A percentile compares a stretch with the other conserved stretches of the same genome.
These are phyloP conservation scores for Apis laboriosa DNA, from an alignment of 1,140 invertebrate species.

Conservation along the genomic window DNA sequence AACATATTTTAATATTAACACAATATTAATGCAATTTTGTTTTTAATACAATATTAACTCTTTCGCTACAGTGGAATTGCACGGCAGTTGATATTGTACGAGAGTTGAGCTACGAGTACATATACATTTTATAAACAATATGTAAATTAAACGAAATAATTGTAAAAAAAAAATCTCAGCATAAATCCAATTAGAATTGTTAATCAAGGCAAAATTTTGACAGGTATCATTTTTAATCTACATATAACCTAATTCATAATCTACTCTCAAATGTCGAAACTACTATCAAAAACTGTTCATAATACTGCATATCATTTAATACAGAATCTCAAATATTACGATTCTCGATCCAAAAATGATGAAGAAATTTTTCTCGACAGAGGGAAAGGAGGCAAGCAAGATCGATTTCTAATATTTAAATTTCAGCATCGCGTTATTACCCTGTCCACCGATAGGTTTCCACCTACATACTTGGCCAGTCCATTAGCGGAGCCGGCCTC, in stretches of 20 bases:
- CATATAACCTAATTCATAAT: background rate
- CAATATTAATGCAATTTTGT: background rate
- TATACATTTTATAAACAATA: no score
- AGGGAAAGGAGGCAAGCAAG: conserved; percentile 28
- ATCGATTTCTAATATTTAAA: conserved; percentile 59
- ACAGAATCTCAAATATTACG: background rate
- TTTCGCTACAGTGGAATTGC: background rate
- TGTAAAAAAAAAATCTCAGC: background rate
- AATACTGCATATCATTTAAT: no score
- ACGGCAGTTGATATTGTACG: background rate
- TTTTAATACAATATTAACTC: background rate
- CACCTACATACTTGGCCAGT: conserved; percentile 57
- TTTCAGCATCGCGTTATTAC: conserved; percentile 56
- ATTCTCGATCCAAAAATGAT: no score
- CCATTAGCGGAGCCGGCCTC: conserved; percentile 66
- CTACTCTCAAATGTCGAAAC: no score
- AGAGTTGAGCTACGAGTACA: background rate
- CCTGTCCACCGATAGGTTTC: conserved; percentile 36
- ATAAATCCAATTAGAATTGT: no score
- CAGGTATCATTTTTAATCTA: accelerated
- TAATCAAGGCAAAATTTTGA: background rate
- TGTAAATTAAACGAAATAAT: background rate
- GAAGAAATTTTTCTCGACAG: background rate
- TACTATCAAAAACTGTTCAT: no score
- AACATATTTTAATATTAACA: background rate